Evolutionary conservation across 2,888 invertebrate species (phyloP).

Genomic region (Ennomos fuscantarius): DNA sequence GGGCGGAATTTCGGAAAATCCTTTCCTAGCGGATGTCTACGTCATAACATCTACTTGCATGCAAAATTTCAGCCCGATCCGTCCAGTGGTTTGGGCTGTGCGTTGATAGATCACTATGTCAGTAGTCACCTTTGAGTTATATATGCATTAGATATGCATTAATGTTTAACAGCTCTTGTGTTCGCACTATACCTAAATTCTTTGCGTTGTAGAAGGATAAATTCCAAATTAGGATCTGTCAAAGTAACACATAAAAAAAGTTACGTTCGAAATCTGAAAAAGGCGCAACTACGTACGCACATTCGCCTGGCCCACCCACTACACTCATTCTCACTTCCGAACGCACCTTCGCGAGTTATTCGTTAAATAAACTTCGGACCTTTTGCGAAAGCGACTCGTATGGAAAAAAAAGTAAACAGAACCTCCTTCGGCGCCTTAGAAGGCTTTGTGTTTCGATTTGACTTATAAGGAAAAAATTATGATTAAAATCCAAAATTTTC

Average conservation of each 20-base stretch:
- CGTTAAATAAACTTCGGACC: conserved; percentile 46
- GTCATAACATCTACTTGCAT: too few relatives aligned
- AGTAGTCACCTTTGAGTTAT: too few relatives aligned
- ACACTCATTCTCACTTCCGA: conserved; percentile 50
- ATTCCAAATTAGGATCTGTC: neutral
- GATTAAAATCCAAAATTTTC: too few relatives aligned
- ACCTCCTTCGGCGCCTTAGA: conserved; percentile 25
- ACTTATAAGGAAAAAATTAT: neutral
- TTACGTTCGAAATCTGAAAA: conserved; percentile 27
- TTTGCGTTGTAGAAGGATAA: too few relatives aligned
- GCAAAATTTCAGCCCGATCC: too few relatives aligned
- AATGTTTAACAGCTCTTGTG: too few relatives aligned
- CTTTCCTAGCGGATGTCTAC: too few relatives aligned
- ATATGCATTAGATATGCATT: too few relatives aligned
- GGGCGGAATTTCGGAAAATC: too few relatives aligned
- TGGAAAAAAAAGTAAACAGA: conserved; percentile 23
- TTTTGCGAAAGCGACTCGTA: conserved; percentile 43
- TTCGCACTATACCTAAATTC: too few relatives aligned
- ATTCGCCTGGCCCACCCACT: conserved; percentile 55
- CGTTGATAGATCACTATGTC: too few relatives aligned
- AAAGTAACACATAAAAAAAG: conserved; percentile 6
- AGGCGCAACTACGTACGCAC: conserved; percentile 22
- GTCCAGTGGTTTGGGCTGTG: too few relatives aligned
- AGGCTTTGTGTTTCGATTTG: conserved; percentile 10
- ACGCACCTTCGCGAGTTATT: conserved; percentile 42